Conservation (phyloP, 2,797 vertebrate species). For the Peromyscus attwateri region DNA sequence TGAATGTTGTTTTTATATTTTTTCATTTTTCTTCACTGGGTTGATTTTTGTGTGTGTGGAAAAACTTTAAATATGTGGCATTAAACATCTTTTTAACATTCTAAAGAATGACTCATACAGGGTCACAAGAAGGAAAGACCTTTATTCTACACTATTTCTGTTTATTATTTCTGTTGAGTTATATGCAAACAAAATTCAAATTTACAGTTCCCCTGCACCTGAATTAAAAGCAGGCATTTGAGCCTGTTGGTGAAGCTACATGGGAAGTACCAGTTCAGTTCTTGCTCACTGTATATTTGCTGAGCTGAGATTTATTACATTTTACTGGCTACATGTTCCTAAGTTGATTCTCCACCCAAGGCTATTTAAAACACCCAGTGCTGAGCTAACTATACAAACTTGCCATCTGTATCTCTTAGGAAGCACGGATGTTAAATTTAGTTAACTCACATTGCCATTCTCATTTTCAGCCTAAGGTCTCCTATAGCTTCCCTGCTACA, state of each 20-base stretch:
- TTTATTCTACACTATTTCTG: neutral
- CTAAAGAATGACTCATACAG: neutral
- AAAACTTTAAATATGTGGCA: neutral
- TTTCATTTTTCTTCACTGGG: neutral
- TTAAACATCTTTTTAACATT: slow-evolving; percentile 52
- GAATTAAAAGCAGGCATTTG: slow-evolving; percentile 47
- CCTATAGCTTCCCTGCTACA: slow-evolving; percentile 42
- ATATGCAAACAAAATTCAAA: neutral
- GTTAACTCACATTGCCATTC: slow-evolving; percentile 54
- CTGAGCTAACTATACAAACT: slow-evolving; percentile 73
- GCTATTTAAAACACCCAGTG: slow-evolving; percentile 76
- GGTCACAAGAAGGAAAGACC: neutral
- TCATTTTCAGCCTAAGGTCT: slow-evolving; percentile 56
- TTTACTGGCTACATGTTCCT: slow-evolving; percentile 57
- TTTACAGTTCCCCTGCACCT: neutral
- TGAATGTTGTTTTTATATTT: neutral
- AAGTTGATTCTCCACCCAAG: slow-evolving; percentile 58
- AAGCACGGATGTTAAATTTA: slow-evolving; percentile 79
- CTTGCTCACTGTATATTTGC: slow-evolving; percentile 36
- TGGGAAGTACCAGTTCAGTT: neutral
- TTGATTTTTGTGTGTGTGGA: neutral
- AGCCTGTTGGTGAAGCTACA: neutral
- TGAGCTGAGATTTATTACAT: slow-evolving; percentile 65
- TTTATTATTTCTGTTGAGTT: neutral
- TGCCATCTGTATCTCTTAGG: slow-evolving; percentile 79